Evolutionary conservation across 2,113 vertebrate species (phyloP).

Genomic region (Stegastes partitus): DNA sequence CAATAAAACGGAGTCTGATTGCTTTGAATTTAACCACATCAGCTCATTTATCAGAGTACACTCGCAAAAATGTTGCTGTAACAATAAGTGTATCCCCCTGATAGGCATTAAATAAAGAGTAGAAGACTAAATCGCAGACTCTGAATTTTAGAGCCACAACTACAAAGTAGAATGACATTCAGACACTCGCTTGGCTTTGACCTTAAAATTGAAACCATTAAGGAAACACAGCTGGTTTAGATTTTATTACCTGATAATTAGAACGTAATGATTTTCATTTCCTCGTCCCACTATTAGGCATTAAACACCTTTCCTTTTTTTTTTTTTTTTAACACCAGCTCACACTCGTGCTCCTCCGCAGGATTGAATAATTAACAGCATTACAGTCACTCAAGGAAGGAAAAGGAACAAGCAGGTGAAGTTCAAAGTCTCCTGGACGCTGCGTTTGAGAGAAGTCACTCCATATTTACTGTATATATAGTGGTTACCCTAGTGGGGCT

Average conservation of each 20-base stretch:
- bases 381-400: neutral
- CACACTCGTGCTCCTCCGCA: neutral
- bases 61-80: too few relatives aligned
- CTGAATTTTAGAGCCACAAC: too few relatives aligned
- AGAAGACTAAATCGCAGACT: too few relatives aligned
- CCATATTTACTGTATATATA: too few relatives aligned
- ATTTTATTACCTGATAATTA: constrained; percentile 9
- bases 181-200: too few relatives aligned
- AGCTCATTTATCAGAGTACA: too few relatives aligned
- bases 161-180: too few relatives aligned
- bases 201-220: neutral
- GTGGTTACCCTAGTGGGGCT: neutral
- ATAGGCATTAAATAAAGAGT: too few relatives aligned
- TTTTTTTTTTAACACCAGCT: neutral
- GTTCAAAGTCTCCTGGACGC: neutral
- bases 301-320: neutral
- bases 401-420: neutral
- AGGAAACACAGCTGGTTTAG: neutral
- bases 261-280: neutral
- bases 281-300: too few relatives aligned
- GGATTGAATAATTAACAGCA: neutral
- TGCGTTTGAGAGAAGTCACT: neutral
- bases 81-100: too few relatives aligned
- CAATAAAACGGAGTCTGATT: too few relatives aligned
- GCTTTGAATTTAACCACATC: too few relatives aligned